These are phyloP conservation scores for Plestiodon gilberti DNA, from an alignment of 2,113 vertebrate species.

Conservation along the genomic window DNA sequence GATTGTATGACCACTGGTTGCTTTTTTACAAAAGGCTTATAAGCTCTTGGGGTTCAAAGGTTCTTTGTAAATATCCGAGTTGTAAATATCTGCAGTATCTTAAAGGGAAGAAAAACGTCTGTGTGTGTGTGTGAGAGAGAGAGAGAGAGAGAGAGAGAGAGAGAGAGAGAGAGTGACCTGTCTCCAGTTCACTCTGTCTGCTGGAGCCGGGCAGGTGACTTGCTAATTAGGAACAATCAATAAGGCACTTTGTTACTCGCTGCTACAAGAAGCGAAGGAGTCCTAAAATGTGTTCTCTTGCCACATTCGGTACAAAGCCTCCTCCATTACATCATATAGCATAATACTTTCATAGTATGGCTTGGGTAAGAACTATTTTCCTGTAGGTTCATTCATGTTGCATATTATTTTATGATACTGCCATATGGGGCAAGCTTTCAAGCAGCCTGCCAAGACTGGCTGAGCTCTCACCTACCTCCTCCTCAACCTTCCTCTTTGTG, in stretches of 20 bases:
- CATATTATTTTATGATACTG: too few relatives aligned
- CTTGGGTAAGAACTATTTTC: too few relatives aligned
- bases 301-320: background rate
- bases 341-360: background rate
- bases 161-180: too few relatives aligned
- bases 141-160: too few relatives aligned
- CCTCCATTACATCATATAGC: background rate
- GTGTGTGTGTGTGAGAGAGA: background rate
- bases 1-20: background rate
- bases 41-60: background rate
- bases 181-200: background rate
- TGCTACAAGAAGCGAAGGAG: background rate
- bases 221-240: background rate
- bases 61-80: background rate
- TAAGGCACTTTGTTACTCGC: background rate
- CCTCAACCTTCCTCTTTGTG: too few relatives aligned
- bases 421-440: too few relatives aligned
- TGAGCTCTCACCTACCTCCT: too few relatives aligned
- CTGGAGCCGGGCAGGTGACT: background rate
- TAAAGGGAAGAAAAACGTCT: background rate
- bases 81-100: background rate
- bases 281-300: background rate
- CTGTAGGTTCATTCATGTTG: too few relatives aligned
- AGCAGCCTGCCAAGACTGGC: too few relatives aligned
- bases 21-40: background rate